These are phyloP conservation scores for Hanleya hanleyi DNA, from an alignment of 2,888 invertebrate genomes.

Conservation along the genomic window DNA sequence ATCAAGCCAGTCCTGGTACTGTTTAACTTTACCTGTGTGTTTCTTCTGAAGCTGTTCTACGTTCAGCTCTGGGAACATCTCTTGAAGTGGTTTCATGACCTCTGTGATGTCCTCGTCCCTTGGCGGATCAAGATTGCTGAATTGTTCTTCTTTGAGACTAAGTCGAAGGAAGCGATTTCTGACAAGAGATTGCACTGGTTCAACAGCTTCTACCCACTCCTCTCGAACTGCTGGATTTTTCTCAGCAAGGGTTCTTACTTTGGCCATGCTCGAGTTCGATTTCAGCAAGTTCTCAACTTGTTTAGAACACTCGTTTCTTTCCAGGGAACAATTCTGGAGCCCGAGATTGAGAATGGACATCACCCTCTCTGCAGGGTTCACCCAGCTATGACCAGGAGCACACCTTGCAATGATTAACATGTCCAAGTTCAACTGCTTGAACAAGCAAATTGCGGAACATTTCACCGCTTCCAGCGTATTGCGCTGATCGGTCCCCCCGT, in stretches of 20 bases:
- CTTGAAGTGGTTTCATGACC: conserved; percentile 16
- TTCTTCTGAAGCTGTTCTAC: too few relatives aligned
- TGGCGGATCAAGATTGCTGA: conserved; percentile 14
- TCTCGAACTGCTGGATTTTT: conserved; percentile 17
- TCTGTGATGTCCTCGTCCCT: conserved; percentile 19
- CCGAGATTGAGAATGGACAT: conserved; percentile 28
- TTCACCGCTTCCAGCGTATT: neutral
- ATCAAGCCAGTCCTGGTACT: too few relatives aligned
- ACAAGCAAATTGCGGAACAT: conserved; percentile 23
- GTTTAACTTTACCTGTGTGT: too few relatives aligned
- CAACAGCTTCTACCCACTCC: conserved; percentile 16
- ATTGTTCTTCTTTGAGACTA: conserved; percentile 25
- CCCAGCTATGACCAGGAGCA: conserved; percentile 37
- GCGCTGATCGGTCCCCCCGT: too few relatives aligned
- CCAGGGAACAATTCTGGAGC: conserved; percentile 1
- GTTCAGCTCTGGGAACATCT: conserved; percentile 26
- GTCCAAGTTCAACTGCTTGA: conserved; percentile 33
- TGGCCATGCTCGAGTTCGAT: conserved; percentile 15
- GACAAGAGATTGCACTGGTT: conserved; percentile 16
- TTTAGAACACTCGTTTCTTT: neutral
- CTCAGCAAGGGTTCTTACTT: conserved; percentile 2
- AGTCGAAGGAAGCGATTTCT: conserved; percentile 22
- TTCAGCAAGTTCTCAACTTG: conserved; percentile 8
- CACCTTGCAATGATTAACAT: conserved; percentile 31
- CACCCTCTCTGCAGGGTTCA: conserved; percentile 35